Base-by-base conservation (phyloP, 2,113 vertebrate genomes). In the Festucalex cinctus region DNA sequence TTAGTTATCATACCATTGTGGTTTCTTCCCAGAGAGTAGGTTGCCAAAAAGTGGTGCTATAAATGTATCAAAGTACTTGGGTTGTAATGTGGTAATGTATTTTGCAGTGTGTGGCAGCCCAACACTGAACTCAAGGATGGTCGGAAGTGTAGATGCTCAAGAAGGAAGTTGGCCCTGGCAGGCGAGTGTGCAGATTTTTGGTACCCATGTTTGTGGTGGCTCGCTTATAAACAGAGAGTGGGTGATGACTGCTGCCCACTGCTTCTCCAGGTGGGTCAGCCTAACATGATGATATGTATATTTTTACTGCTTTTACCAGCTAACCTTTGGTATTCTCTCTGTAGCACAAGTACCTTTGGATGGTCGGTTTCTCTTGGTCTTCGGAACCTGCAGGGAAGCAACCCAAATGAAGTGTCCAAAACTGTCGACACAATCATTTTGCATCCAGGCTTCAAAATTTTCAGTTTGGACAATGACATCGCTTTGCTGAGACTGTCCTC, bases 161-260 rank as follows among this genome's bases (percentile, higher is more conserved):
- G 0, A 0, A 0, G 91, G 92, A 0, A 66, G 79, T 0, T 93
- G 93, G 92, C 93, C 92, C 0, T 93, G 93, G 93, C 28, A 88
- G 0, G 81, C 63, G 56, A 90, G 90, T 75, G 67, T 91, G 20
- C 68, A 74, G 0, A 62, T 16, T 0, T 82, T 88, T 69, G 69
- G 61, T 0, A 0, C 0, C 2, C 92, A 93, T 10, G 1, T 91
- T 0, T 94, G 94, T 58, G 93, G 92, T 0, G 94, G 93, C 48
- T 87, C 87, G n/a, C 24, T 95, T 51, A 83, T 94, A 35, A 73
- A 51, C 16, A 32, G 74, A 3, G 73, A 58, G 0, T 90, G 90
- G 69, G 84, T 94, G 2, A 68, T 94, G 10, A 92, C 89, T 0
- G 92, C 93, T 2, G 93, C 88, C 17, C 93, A 94, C 82, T 94